A percentile compares a stretch with the other conserved stretches of the same genome.
phyloP scores from a whole-genome alignment of 1,140 invertebrate genomes.

The Procambarus clarkii region DNA sequence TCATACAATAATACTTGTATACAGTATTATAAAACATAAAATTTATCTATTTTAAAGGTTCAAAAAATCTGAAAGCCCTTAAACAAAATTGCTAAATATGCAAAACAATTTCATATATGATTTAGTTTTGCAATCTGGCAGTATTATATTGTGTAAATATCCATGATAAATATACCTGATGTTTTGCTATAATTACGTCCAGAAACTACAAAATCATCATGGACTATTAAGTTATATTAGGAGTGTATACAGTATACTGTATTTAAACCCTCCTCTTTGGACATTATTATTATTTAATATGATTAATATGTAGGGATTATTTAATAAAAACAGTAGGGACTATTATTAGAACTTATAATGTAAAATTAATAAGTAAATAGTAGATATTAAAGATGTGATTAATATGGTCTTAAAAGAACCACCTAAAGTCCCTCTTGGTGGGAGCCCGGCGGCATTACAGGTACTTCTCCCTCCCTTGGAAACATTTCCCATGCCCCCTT shows the following conservation, averaged over 20 bases:
- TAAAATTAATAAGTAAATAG: not conserved
- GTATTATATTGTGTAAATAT: not conserved
- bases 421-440: not conserved
- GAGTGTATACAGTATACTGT: not conserved
- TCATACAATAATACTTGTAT: too few species aligned
- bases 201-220: not conserved
- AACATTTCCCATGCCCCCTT: constrained; percentile 29
- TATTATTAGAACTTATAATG: too few species aligned
- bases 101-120: too few species aligned
- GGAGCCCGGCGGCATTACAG: constrained; percentile 1
- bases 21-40: too few species aligned
- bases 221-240: not conserved
- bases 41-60: too few species aligned
- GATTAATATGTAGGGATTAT: not conserved
- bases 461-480: constrained; percentile 33
- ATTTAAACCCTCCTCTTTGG: not conserved
- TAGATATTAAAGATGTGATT: constrained; percentile 13
- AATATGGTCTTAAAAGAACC: not conserved
- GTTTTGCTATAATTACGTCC: not conserved
- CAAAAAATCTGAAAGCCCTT: too few species aligned
- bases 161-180: not conserved
- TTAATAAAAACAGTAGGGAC: constrained; percentile 14
- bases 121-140: too few species aligned
- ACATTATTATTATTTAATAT: not conserved
- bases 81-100: too few species aligned